Evolutionary conservation across 1,140 invertebrate species (phyloP).

Genomic region (Zaprionus gabonicus): DNA sequence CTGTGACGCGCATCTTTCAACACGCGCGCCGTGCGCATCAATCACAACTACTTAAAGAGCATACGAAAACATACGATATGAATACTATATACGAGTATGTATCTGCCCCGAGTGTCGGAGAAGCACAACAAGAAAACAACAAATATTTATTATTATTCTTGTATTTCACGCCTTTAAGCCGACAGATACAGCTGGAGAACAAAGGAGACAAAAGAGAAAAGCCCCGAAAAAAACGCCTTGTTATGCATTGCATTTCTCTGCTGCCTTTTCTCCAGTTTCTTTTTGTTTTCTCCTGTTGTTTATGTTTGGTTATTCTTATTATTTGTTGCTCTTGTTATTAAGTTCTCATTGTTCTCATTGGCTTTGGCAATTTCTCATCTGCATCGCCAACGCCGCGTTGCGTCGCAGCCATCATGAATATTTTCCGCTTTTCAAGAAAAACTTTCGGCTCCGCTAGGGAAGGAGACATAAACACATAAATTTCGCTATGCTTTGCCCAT

Average conservation of each 20-base stretch:
- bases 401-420: slow-evolving; percentile 14
- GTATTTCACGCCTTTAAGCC: slow-evolving; percentile 76
- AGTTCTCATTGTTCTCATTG: slow-evolving; percentile 48
- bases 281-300: slow-evolving; percentile 31
- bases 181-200: slow-evolving; percentile 65
- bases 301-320: slow-evolving; percentile 39
- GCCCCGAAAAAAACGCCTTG: slow-evolving; percentile 57
- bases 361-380: slow-evolving; percentile 41
- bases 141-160: slow-evolving; percentile 78
- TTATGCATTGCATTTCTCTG: slow-evolving; percentile 54
- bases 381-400: slow-evolving; percentile 31
- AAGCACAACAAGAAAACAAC: slow-evolving; percentile 39
- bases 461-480: slow-evolving; percentile 54
- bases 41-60: slow-evolving; percentile 77
- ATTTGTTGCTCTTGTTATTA: slow-evolving; percentile 56
- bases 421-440: slow-evolving; percentile 37
- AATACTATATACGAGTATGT: not conserved
- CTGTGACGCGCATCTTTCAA: slow-evolving; percentile 73
- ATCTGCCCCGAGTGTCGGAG: slow-evolving; percentile 12
- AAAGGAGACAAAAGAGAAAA: slow-evolving; percentile 52
- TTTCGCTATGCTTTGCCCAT: slow-evolving; percentile 51
- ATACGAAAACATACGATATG: slow-evolving; percentile 65
- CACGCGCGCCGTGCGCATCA: slow-evolving; percentile 68
- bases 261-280: slow-evolving; percentile 21
- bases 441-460: slow-evolving; percentile 23